Evolutionary conservation across 2,888 invertebrate species (phyloP), one percentile per base, ranked within the genome.

Genomic region (Bombyx huttoni): DNA sequence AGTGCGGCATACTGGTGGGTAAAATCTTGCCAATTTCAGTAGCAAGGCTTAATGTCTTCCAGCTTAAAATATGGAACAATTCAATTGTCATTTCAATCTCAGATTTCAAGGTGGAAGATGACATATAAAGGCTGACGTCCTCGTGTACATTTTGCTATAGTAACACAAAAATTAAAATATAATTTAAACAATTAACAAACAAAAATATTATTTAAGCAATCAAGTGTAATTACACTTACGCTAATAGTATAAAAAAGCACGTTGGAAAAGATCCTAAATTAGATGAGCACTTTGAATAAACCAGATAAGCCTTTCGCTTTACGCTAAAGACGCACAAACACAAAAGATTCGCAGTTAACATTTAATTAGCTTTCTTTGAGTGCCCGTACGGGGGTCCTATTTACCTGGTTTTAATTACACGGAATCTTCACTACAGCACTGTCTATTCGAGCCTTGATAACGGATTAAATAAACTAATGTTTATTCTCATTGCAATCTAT

Each of bases 351-450:
- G 13, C 34, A 47, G 34, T 47, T 47, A 47, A 47, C 34, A 47
- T 51, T 51, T 48, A 48, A 48, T 48, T 51, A 45, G 13, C 24
- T 49, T 45, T 33, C 40, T 40, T 40, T 40, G 40, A 40, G 40
- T 40, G 40, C 40, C 40, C 40, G 40, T 12, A 40, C 40, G 1
- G n/a, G 45, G 51, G 45, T 50, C 51, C 51, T 52, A 51, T 55
- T 54, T 56, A 56, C 57, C 57, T 55, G 56, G 57, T 54, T 55
- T 50, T 48, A 50, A 52, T 53, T 40, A 34, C 35, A 34, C 14
- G 13, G 24, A 46, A 8, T 35, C 45, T 46, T 46, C 12, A 46
- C 12, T 33, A 40, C 40, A 40, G 12, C 40, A 40, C 7, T 7
- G 8, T 40, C 40, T 40, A 40, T 8, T 40, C 40, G 24, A 24